Evolutionary conservation across 2,888 invertebrate species (phyloP), one percentile per base, ranked within the genome.

Genomic region (Stenodera caucasica): DNA sequence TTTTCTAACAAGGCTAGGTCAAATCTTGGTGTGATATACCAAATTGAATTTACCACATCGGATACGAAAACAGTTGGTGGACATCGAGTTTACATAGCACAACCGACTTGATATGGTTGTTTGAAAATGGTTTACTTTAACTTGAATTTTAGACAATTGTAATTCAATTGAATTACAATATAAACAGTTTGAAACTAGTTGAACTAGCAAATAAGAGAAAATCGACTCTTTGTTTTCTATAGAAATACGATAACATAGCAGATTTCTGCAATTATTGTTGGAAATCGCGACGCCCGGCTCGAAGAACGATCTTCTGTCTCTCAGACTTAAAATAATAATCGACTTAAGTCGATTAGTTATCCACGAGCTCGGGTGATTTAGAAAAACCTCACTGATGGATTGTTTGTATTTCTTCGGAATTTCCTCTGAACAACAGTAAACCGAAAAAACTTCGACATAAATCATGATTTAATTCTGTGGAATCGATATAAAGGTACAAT

Each of bases 31-130:
- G 57, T 59, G 60, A 63, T 60, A 60, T 63, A 49, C 55, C 60
- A 57, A 57, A 63, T 63, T 63, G 63, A 60, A 63, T 63, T 63
- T 63, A 63, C 63, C 59, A 57, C 57, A 54, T 12, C 57, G 57
- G 60, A 63, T 59, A n/a, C 8, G 54, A 55, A 60, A 63, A 60
- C 57, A 45, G 51, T 57, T 50, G 15, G 37, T 21, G 63, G 56
- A 56, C 59, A 26, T 49, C 18, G 15, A 18, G 29, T 57, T 33
- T 23, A 18, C 45, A 45, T 21, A 21, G 51, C n/a, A 49, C 9
- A n/a, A 30, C 50, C 21, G 21, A 40, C 18, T 18, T 23, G 33
- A 30, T 33, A 57, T 26, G 33, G 50, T 33, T 57, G 50, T 57
- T 49, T 55, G 15, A 29, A 29, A 55, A 49, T 49, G 14, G 21